Evolutionary conservation across 2,113 vertebrate genomes (phyloP).

Genomic region (Scopus umbretta): DNA sequence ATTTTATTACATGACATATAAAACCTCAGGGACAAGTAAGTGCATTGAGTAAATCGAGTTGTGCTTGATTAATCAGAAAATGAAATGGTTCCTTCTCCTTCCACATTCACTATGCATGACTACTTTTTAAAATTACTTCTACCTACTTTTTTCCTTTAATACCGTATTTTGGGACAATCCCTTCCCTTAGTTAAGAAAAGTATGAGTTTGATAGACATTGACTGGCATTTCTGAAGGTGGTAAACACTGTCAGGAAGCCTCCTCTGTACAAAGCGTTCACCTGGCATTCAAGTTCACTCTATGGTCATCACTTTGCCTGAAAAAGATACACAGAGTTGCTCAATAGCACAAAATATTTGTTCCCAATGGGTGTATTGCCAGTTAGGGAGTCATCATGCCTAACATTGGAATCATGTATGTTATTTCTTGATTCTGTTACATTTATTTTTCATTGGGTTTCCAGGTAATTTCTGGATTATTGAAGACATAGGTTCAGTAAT

Average conservation of each 20-base stretch:
- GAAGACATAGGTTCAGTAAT: neutral
- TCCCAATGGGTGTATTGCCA: neutral
- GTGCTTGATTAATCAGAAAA: neutral
- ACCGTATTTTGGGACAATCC: neutral
- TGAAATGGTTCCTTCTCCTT: neutral
- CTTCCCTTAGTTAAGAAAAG: neutral
- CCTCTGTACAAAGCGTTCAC: neutral
- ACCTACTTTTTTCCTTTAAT: neutral
- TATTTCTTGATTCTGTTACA: neutral
- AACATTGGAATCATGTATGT: neutral
- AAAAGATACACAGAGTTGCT: neutral
- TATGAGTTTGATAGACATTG: neutral
- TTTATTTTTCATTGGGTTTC: neutral
- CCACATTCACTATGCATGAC: neutral
- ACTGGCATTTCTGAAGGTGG: neutral
- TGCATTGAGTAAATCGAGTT: neutral
- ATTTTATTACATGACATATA: neutral
- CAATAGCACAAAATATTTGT: neutral
- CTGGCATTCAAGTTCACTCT: neutral
- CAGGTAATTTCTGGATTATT: neutral
- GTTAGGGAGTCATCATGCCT: neutral
- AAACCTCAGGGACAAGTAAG: neutral
- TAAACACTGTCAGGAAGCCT: neutral
- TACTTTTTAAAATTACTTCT: neutral
- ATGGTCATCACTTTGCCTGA: neutral